Evolutionary conservation across 2,888 invertebrate genomes (phyloP).

Genomic region (Heliothis peltigera): DNA sequence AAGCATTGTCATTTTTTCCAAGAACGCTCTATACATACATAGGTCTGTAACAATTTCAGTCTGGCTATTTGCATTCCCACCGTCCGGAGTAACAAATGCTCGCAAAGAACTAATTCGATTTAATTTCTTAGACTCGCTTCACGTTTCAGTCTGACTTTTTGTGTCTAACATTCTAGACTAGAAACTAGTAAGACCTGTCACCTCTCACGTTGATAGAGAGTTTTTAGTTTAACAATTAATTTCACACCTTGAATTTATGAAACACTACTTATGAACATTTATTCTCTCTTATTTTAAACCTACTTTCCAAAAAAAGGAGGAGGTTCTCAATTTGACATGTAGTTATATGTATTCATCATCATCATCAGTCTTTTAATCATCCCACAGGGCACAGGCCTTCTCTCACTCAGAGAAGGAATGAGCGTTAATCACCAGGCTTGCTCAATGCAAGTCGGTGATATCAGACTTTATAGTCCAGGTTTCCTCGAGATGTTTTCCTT

Average conservation of each 20-base stretch:
- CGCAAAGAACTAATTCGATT: conserved; percentile 39
- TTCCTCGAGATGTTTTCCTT: too few species aligned
- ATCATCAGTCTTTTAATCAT: too few species aligned
- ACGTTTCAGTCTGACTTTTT: conserved; percentile 27
- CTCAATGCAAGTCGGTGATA: too few species aligned
- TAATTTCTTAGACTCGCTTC: conserved; percentile 25
- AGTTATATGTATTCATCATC: too few species aligned
- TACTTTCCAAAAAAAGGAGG: too few species aligned
- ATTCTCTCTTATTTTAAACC: too few species aligned
- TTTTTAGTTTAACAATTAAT: conserved; percentile 14
- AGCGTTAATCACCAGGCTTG: too few species aligned
- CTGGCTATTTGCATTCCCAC: conserved; percentile 23
- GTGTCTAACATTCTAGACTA: conserved; percentile 18
- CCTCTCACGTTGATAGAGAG: conserved; percentile 41
- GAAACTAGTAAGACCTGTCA: conserved; percentile 32
- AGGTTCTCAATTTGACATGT: too few species aligned
- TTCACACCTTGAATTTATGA: conserved; percentile 9
- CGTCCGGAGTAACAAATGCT: conserved; percentile 13
- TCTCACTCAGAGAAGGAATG: too few species aligned
- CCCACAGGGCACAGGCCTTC: too few species aligned
- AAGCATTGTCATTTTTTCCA: background rate
- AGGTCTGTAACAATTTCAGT: conserved; percentile 4
- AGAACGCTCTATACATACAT: conserved; percentile 8
- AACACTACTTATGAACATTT: background rate
- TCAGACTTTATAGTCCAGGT: too few species aligned